Evolutionary conservation across 2,797 vertebrate genomes (phyloP).

Genomic region (Alectoris magna): DNA sequence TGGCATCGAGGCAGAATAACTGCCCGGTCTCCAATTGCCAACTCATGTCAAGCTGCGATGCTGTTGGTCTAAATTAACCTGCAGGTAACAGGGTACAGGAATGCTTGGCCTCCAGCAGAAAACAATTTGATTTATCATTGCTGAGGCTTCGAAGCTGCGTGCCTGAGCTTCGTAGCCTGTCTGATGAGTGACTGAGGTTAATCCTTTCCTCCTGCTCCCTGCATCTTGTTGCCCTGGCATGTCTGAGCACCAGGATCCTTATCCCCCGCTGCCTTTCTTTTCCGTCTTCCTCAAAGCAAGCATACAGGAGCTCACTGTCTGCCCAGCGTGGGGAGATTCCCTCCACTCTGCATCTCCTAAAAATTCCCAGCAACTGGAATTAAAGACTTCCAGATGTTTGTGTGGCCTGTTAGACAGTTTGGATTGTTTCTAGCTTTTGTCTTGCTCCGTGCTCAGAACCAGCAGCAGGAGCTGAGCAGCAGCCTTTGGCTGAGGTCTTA

Average conservation of each 20-base stretch:
- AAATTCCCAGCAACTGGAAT: not conserved
- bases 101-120: slow-evolving; percentile 24
- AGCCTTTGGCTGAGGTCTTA: not conserved
- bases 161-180: not conserved
- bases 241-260: not conserved
- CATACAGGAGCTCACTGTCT: rapidly evolving
- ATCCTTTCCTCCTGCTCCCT: not conserved
- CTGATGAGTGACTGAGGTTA: not conserved
- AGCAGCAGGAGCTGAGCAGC: not conserved
- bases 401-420: not conserved
- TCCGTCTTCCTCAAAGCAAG: not conserved
- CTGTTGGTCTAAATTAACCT: not conserved
- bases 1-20: slow-evolving; percentile 1
- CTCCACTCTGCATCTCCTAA: not conserved
- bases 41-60: not conserved
- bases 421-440: not conserved
- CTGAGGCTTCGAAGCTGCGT: not conserved
- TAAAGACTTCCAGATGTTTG: not conserved
- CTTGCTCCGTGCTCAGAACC: not conserved
- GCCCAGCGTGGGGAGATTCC: not conserved
- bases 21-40: not conserved
- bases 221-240: not conserved
- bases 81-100: not conserved
- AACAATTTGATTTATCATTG: not conserved
- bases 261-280: not conserved